These are phyloP conservation scores for Heliocidaris erythrogramma DNA, from an alignment of 35 echinoderm and acorn worm species.

Conservation along the genomic window DNA sequence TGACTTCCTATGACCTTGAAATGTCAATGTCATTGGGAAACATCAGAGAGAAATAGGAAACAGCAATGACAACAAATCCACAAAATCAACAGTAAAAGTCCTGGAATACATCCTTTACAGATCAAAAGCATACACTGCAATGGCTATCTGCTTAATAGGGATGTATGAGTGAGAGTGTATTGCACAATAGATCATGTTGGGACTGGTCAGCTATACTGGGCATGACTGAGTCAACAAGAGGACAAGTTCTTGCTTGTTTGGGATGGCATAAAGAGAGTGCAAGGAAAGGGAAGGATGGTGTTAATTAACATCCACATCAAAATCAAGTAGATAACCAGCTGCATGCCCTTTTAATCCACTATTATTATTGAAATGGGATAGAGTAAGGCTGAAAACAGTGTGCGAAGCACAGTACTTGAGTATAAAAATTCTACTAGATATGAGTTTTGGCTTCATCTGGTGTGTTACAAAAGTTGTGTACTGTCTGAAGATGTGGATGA, in stretches of 20 bases:
- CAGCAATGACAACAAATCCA: background rate
- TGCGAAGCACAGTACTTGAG: background rate
- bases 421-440: background rate
- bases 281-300: background rate
- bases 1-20: background rate
- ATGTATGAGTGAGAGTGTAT: background rate
- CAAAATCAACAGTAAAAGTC: background rate
- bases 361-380: background rate
- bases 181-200: background rate
- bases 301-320: background rate
- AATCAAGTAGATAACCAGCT: background rate
- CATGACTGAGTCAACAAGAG: background rate
- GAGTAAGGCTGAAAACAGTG: background rate
- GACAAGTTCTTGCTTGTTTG: background rate
- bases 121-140: background rate
- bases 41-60: background rate
- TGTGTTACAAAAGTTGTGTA: too few species aligned
- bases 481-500: background rate
- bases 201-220: background rate
- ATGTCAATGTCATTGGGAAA: background rate
- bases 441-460: background rate
- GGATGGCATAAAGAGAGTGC: background rate
- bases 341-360: background rate
- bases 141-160: background rate
- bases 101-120: background rate